Evolutionary conservation across 2,797 vertebrate species (phyloP).

Genomic region (Ambastaia sidthimunki): DNA sequence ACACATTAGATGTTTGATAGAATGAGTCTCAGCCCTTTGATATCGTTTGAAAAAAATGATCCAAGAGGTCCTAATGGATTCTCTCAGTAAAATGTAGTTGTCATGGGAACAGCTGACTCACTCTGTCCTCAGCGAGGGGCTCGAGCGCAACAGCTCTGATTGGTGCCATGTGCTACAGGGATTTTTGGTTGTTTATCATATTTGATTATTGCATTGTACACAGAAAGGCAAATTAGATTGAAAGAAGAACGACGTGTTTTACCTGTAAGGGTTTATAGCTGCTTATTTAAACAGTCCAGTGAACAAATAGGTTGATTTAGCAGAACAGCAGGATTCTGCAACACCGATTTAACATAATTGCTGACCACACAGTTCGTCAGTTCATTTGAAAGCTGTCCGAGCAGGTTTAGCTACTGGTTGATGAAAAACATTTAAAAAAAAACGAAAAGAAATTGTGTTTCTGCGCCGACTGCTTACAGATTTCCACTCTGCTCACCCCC

Average conservation of each 20-base stretch:
- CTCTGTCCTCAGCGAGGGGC: slow-evolving; percentile 19
- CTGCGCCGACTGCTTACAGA: neutral
- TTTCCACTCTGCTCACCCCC: neutral
- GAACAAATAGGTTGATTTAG: neutral
- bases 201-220: neutral
- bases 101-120: slow-evolving; percentile 47
- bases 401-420: neutral
- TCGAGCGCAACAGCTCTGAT: neutral
- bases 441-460: neutral
- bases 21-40: slow-evolving; percentile 22
- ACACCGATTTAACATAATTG: neutral
- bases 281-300: neutral
- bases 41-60: slow-evolving; percentile 36
- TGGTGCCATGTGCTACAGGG: neutral
- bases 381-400: neutral
- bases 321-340: neutral
- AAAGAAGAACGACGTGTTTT: neutral
- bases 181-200: neutral
- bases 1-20: slow-evolving; percentile 48
- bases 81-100: slow-evolving; percentile 42
- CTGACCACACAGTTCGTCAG: neutral
- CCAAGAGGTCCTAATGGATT: slow-evolving; percentile 17
- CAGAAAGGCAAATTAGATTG: neutral
- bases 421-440: neutral
- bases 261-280: neutral